Evolutionary conservation across 2,113 vertebrate species (phyloP).

Genomic region (Dicerorhinus sumatrensis): DNA sequence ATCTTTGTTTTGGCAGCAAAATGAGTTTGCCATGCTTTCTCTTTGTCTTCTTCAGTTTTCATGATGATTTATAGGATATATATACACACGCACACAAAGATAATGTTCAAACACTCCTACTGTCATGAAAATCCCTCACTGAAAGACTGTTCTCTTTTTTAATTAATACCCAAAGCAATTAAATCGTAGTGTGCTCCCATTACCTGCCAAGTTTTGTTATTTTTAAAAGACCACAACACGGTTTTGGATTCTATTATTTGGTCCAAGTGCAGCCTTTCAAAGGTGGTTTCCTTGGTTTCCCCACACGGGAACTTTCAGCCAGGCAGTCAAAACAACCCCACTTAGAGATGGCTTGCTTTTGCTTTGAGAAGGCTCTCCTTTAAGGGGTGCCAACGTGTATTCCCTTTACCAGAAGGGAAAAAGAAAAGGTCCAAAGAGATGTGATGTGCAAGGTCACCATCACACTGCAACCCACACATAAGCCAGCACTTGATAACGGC

Average conservation of each 20-base stretch:
- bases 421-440: not conserved
- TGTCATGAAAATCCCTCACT: slow-evolving; percentile 50
- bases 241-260: slow-evolving; percentile 40
- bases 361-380: not conserved
- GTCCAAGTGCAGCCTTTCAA: slow-evolving; percentile 29
- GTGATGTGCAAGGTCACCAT: not conserved
- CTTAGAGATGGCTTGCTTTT: not conserved
- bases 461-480: not conserved
- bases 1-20: not conserved
- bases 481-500: not conserved
- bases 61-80: slow-evolving; percentile 29
- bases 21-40: not conserved
- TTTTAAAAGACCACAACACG: slow-evolving; percentile 66
- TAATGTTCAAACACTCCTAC: slow-evolving; percentile 64
- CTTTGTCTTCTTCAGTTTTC: not conserved
- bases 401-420: not conserved
- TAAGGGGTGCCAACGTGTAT: not conserved
- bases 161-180: slow-evolving; percentile 79
- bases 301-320: not conserved
- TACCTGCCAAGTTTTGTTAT: slow-evolving; percentile 80
- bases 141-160: slow-evolving; percentile 65
- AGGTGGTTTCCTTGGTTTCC: slow-evolving; percentile 54
- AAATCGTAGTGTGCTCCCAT: slow-evolving; percentile 51
- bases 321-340: not conserved
- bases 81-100: not conserved